Evolutionary conservation across 2,113 vertebrate species (phyloP), one percentile per base, ranked within the genome.

Genomic region (Erinaceus europaeus): DNA sequence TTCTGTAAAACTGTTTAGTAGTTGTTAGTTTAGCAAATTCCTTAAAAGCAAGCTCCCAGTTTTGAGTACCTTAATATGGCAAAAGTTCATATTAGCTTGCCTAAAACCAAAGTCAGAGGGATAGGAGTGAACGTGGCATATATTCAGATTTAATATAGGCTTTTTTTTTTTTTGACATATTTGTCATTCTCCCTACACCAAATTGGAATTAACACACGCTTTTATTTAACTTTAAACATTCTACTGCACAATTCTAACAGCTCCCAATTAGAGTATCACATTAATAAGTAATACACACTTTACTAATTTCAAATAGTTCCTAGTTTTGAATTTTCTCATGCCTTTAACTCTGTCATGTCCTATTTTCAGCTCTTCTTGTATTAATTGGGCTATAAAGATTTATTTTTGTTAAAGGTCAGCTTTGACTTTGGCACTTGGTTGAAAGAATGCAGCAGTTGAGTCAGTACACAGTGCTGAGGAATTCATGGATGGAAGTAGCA

Each of bases 71-170:
- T 91, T 80, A 67, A 76, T 71, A 23, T 81, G 42, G 36, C 81
- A 81, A 81, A 92, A 82, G 75, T 68, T 92, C 67, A 81, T 81
- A 29, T 81, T 84, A 61, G 38, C 69, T 86, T 92, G 69, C 80
- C 9, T 65, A 87, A 94, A 92, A 78, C n/a, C 73, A 87, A 89
- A 65, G 21, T 89, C 86, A 88, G 75, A 53, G 53, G 48, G 88
- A 57, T 65, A 50, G 77, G 29, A 90, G 73, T 79, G 82, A 62
- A 91, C 71, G 83, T 93, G 91, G 53, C 89, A 83, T 94, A 89
- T 90, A 89, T 90, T 92, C 76, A 93, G 87, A 67, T 50, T 84
- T 93, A 91, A 36, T 82, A 48, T 87, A 82, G 65, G 77, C n/a
- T 50, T 29, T 65, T 77, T 27, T 94, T 46, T 77, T 73, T 93